Conservation (phyloP, 2,113 vertebrate genomes). For the Actinemys pallida region DNA sequence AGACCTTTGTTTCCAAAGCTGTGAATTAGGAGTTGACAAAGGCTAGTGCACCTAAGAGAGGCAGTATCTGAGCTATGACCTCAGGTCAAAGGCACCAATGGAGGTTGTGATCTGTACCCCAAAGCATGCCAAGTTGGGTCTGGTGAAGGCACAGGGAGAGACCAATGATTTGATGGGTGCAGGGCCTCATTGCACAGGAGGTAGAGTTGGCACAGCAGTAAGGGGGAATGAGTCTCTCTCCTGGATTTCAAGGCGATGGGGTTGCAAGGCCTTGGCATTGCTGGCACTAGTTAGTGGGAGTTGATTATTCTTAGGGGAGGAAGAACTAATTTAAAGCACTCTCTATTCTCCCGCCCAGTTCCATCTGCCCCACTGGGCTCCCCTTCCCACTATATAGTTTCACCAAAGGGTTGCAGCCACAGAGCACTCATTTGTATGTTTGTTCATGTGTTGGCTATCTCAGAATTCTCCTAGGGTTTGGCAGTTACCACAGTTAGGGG, state of each 20-base stretch:
- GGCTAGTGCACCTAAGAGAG: not conserved
- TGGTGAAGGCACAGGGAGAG: not conserved
- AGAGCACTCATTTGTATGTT: not conserved
- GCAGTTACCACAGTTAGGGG: not conserved
- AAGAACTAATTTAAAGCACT: not conserved
- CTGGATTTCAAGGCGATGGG: not conserved
- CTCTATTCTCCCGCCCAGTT: not conserved
- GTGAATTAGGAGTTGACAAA: not conserved
- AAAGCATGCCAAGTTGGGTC: not conserved
- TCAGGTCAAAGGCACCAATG: not conserved
- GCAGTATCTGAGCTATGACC: rapidly evolving
- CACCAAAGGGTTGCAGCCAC: not conserved
- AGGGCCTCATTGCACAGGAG: not conserved
- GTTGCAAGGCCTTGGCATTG: not conserved
- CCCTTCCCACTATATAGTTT: not conserved
- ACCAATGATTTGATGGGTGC: not conserved
- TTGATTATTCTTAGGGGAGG: not conserved
- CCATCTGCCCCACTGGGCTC: rapidly evolving
- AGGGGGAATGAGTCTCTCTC: not conserved
- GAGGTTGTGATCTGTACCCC: not conserved
- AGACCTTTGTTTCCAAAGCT: not conserved
- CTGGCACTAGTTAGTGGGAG: not conserved
- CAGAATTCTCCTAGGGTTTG: not conserved
- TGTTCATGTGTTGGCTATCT: not conserved
- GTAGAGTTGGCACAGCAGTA: not conserved